Evolutionary conservation across 2,888 invertebrate species (phyloP).

Genomic region (Amphimallon solstitiale): DNA sequence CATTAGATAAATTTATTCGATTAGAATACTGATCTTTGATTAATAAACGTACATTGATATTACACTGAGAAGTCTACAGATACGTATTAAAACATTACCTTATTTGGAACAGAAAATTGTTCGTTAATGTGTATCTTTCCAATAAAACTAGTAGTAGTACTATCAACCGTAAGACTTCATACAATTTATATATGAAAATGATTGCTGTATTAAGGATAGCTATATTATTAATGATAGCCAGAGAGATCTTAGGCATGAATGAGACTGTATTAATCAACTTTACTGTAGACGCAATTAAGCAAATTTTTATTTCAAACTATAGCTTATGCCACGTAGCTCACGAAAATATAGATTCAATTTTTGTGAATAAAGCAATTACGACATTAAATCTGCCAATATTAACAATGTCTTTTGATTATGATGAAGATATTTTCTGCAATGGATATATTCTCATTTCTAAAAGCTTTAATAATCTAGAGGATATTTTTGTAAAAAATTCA

Average conservation of each 20-base stretch:
- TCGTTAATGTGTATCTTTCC: too few relatives aligned
- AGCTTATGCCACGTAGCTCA: slow-evolving; percentile 8
- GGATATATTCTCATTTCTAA: slow-evolving; percentile 7
- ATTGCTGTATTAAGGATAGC: not conserved
- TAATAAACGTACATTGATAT: too few relatives aligned
- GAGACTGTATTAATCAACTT: not conserved
- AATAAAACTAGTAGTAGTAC: too few relatives aligned
- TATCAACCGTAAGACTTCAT: too few relatives aligned
- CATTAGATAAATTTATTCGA: too few relatives aligned
- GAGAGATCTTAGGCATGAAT: not conserved
- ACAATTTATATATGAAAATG: too few relatives aligned
- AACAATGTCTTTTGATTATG: slow-evolving; percentile 1
- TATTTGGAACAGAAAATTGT: too few relatives aligned
- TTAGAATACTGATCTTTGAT: too few relatives aligned
- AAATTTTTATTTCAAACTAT: not conserved
- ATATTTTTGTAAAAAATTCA: slow-evolving; percentile 4
- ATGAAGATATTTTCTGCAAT: not conserved
- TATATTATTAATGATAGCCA: too few relatives aligned
- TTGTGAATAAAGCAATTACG: not conserved
- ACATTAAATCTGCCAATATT: not conserved
- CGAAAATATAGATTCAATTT: not conserved
- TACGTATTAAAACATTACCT: too few relatives aligned
- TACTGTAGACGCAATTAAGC: not conserved
- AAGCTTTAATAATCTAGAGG: not conserved
- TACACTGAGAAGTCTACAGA: too few relatives aligned